Evolutionary conservation across 2,113 vertebrate genomes (phyloP), one percentile per base, ranked within the genome.

Genomic region (Numenius arquata): DNA sequence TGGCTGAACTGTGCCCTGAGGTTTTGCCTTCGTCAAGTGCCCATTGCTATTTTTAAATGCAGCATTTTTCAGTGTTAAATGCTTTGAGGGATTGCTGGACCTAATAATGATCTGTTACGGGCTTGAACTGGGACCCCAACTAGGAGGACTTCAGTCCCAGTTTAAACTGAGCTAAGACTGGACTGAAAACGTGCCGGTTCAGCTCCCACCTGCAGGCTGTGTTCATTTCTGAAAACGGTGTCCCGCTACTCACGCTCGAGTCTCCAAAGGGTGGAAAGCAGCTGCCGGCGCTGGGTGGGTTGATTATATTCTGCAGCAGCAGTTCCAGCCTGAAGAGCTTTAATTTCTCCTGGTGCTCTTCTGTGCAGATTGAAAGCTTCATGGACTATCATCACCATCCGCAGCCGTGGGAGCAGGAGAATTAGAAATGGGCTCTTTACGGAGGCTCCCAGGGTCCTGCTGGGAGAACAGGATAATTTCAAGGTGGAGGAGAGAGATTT

Each of bases 191-290:
- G 0, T 53, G 14, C 43, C 65, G 52, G 18, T 91, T 76, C 81
- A 85, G 77, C 40, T 91, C 3, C 1, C 36, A 48, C 20, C 38
- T 1, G 6, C 80, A 73, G 59, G n/a, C 84, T 78, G 67, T 62
- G 93, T 90, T 84, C 65, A 50, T 94, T 96, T 92, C 96, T 95
- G 80, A 77, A 76, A 75, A 63, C 88, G 62, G 55, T 81, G 85
- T 79, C 75, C 74, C 15, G 8, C 53, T 87, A 74, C 79, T 72
- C 32, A 32, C 3, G 11, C 45, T 87, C 10, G 40, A 53, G 55
- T 68, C 95, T 96, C 93, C 88, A 50, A 83, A 92, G 76, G 21
- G 76, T 91, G 72, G 41, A 71, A 55, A 88, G 67, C 36, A 96
- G 71, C 81, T 75, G 66, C 88, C 40, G 61, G 7, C 50, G 38